These are phyloP conservation scores for Netelia virgata DNA, from an alignment of 2,888 invertebrate genomes.

Conservation along the genomic window DNA sequence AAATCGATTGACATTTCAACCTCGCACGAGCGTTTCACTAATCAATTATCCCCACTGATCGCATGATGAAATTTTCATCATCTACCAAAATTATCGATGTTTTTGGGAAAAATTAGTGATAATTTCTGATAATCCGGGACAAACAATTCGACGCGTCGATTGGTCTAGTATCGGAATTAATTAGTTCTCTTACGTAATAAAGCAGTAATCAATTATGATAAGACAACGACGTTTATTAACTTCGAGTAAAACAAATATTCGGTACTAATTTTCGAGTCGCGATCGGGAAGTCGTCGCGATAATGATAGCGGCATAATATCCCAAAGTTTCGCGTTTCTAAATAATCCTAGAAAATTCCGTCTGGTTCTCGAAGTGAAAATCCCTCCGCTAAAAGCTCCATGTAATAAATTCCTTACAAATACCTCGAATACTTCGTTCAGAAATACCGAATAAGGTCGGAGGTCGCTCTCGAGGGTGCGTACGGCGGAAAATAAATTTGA, in stretches of 20 bases:
- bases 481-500: constrained; percentile 7
- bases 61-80: too few species aligned
- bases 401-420: neutral
- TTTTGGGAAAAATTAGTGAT: too few species aligned
- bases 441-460: neutral
- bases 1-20: too few species aligned
- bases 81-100: too few species aligned
- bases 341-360: neutral
- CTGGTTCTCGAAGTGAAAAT: neutral
- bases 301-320: neutral
- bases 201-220: too few species aligned
- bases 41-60: too few species aligned
- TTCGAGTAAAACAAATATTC: neutral
- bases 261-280: neutral
- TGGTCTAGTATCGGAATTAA: too few species aligned
- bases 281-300: neutral
- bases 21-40: too few species aligned
- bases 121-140: too few species aligned
- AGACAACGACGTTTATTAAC: too few species aligned
- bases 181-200: too few species aligned
- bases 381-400: neutral
- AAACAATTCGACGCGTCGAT: too few species aligned
- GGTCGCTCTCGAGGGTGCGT: neutral
- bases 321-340: neutral
- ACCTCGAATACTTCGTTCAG: constrained; percentile 1